phyloP scores from a whole-genome alignment of 2,113 vertebrate genomes.

The Pseudorasbora parva region DNA sequence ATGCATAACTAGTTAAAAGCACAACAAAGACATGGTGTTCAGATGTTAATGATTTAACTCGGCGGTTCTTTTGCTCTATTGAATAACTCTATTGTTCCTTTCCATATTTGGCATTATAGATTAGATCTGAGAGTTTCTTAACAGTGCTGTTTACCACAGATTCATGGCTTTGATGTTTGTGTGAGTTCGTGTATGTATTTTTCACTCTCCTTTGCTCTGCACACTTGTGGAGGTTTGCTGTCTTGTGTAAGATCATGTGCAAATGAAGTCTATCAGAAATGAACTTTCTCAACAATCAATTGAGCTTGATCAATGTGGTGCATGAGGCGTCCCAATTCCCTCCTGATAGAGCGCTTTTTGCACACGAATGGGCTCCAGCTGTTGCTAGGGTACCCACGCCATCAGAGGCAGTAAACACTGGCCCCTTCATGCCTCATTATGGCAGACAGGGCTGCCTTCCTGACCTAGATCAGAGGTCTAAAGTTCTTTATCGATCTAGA shows the following conservation, averaged over 20 bases:
- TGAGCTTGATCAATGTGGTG: neutral
- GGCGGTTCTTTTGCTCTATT: neutral
- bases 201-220: neutral
- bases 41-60: neutral
- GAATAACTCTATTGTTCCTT: neutral
- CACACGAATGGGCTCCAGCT: slow-evolving; percentile 23
- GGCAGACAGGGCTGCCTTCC: neutral
- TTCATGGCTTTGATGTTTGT: neutral
- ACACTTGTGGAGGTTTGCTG: neutral
- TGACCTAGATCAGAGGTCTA: neutral
- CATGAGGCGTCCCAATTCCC: neutral
- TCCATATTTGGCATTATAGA: neutral
- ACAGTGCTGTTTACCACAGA: neutral
- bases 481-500: neutral
- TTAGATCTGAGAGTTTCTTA: neutral
- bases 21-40: neutral
- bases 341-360: slow-evolving; percentile 13
- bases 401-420: neutral
- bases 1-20: neutral
- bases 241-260: neutral
- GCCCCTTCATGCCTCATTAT: slow-evolving; percentile 32
- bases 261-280: neutral
- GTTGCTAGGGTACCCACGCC: slow-evolving; percentile 47
- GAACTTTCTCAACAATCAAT: neutral
- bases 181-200: neutral